Conservation (phyloP, 1,140 invertebrate genomes). For the Meloidogyne floridensis region DNA sequence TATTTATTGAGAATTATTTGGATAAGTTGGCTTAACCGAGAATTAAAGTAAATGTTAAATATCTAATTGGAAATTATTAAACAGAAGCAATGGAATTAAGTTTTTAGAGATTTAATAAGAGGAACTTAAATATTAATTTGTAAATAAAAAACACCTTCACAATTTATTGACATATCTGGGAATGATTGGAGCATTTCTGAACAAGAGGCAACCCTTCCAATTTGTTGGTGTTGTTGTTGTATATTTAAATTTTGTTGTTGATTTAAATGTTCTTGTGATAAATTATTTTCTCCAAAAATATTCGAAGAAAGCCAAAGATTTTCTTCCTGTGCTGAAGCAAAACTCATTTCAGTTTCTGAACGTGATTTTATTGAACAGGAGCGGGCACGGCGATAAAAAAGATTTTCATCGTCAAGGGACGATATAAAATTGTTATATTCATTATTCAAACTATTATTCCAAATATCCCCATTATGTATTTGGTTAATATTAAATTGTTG, state of each 20-base stretch:
- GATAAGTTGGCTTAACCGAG: no score
- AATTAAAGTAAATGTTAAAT: no score
- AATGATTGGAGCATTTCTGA: conserved; percentile 4
- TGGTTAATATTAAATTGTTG: neutral
- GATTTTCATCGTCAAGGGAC: neutral
- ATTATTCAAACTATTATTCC: neutral
- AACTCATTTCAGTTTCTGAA: conserved; percentile 7
- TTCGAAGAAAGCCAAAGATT: neutral
- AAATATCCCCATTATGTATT: neutral
- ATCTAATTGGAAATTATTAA: no score
- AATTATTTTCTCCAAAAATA: conserved; percentile 6
- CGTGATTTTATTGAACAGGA: neutral
- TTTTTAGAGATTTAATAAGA: neutral
- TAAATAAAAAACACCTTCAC: neutral
- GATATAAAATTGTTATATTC: neutral
- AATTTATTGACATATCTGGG: conserved; percentile 3
- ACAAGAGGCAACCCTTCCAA: neutral
- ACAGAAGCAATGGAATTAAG: neutral
- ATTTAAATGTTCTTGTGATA: neutral
- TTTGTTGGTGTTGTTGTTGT: neutral
- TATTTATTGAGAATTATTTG: no score
- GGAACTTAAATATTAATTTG: no score
- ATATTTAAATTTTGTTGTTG: neutral
- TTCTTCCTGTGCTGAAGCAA: neutral
- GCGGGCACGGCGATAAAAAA: neutral